These are phyloP conservation scores for Ernsta delagoae DNA, from an alignment of 2,888 invertebrate genomes.

Conservation along the genomic window DNA sequence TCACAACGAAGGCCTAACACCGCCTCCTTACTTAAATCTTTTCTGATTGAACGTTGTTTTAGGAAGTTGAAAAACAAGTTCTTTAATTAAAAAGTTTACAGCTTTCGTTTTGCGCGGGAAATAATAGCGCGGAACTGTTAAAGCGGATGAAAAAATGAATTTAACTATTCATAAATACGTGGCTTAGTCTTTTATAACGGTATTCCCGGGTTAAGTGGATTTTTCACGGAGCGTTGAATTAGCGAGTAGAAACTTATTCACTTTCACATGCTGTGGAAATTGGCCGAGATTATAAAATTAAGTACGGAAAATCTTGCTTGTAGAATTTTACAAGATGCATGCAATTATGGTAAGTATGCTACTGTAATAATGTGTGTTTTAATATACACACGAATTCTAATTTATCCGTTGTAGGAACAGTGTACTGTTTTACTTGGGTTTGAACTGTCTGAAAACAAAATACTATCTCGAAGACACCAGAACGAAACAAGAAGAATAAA, in stretches of 20 bases:
- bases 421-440: too few species aligned
- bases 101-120: constrained; percentile 37
- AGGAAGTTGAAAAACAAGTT: constrained; percentile 38
- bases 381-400: too few species aligned
- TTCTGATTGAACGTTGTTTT: constrained; percentile 28
- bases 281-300: constrained; percentile 5
- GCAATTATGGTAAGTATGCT: too few species aligned
- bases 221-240: constrained; percentile 13
- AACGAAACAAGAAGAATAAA: too few species aligned
- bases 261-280: constrained; percentile 4
- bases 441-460: too few species aligned
- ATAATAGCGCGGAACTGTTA: constrained; percentile 28
- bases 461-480: too few species aligned
- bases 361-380: too few species aligned
- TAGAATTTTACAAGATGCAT: neutral
- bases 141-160: constrained; percentile 23
- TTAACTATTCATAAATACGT: constrained; percentile 44
- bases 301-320: neutral
- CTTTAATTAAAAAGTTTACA: constrained; percentile 49
- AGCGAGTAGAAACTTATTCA: constrained; percentile 7
- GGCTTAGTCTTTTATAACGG: constrained; percentile 33
- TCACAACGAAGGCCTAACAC: neutral
- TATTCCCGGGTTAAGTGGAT: constrained; percentile 7
- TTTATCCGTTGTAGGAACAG: too few species aligned
- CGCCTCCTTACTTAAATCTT: constrained; percentile 31